Conservation (phyloP, 2,888 invertebrate species). For the Ypsolopha scabrella region DNA sequence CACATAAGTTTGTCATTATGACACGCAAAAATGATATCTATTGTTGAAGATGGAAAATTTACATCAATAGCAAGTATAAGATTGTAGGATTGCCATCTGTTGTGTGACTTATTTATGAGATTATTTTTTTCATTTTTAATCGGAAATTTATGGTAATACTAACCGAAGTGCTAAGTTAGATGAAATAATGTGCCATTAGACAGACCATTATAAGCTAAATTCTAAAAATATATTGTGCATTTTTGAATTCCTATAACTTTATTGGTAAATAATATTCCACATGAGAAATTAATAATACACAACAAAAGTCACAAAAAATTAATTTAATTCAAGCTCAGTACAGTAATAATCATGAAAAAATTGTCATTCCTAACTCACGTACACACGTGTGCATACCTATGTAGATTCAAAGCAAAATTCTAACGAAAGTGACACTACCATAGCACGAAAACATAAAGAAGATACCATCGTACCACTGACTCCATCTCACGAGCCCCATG, state of each 20-base stretch:
- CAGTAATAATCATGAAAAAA: too few species aligned
- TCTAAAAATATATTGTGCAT: too few species aligned
- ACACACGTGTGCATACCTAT: background rate
- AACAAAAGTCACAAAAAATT: too few species aligned
- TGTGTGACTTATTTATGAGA: constrained; percentile 58
- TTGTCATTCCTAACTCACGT: too few species aligned
- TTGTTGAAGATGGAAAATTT: too few species aligned
- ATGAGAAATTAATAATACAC: too few species aligned
- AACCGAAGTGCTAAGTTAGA: background rate
- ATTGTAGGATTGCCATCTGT: constrained; percentile 31
- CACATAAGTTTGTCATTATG: too few species aligned
- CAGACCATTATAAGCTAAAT: background rate
- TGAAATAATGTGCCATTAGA: background rate
- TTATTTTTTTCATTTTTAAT: constrained; percentile 51
- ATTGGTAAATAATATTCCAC: too few species aligned
- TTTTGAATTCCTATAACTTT: too few species aligned
- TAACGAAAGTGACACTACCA: background rate
- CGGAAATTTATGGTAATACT: constrained; percentile 51
- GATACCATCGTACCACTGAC: background rate
- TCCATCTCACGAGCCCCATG: constrained; percentile 13
- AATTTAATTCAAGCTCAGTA: too few species aligned
- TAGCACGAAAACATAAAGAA: background rate
- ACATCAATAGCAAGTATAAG: too few species aligned
- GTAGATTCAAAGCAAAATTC: background rate
- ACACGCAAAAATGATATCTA: too few species aligned